Base-by-base conservation (phyloP, 1,140 invertebrate genomes). In the Leptopilina boulardi region DNA sequence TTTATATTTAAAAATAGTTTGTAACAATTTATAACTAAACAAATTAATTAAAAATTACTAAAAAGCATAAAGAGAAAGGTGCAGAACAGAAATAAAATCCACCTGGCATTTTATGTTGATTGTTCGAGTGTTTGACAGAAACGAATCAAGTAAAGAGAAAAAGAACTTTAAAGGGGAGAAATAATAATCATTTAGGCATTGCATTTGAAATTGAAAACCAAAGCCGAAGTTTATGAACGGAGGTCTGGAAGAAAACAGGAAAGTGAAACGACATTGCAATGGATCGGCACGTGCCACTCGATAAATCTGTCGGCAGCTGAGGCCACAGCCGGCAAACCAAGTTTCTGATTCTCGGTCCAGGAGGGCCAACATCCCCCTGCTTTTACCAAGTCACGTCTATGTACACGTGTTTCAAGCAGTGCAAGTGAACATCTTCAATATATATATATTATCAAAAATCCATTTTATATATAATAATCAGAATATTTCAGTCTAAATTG, bases 271-370 rank as follows among this genome's bases (percentile, higher is more conserved):
- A 87, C 85, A 86, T 87, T 82, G 84, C 84, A 85, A 79, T 82
- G 83, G 85, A 90, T 91, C 88, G 90, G 89, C 90, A 91, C 90
- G 89, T 90, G 90, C 90, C 90, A 87, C 85, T 88, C 90, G 89
- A 91, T 91, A 91, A 91, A 91, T 91, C 90, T 91, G 89, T 91
- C 90, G 88, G 87, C 90, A 91, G 90, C 89, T 90, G 90, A 89
- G 87, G 86, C 80, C 84, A 85, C 87, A 88, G 88, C 88, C 87
- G 89, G 86, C 87, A 85, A 85, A 80, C 79, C 70, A 79, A 80
- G 79, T 82, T 77, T 84, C 76, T 76, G 77, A 76, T 56, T 71
- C 70, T 76, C 86, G 82, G 75, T 87, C 85, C 86, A 86, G 87
- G 87, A 87, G 87, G 78, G 82, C 84, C 81, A 79, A 84, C 87